phyloP scores from a whole-genome alignment of 2,888 invertebrate genomes.

The Acronicta alni region DNA sequence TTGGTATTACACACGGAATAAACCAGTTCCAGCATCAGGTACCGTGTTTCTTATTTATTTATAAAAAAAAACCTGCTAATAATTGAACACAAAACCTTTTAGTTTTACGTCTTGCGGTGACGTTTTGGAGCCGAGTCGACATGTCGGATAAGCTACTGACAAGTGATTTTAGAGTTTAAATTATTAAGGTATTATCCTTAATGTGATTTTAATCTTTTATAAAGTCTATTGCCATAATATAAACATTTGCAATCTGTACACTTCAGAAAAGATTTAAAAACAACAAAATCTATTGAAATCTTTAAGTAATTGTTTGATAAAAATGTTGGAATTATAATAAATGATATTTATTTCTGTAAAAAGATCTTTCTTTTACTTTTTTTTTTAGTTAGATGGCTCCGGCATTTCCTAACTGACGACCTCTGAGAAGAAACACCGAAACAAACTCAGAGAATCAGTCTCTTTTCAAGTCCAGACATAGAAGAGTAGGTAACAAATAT shows the following conservation, averaged over 20 bases:
- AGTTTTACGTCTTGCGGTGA: conserved; percentile 28
- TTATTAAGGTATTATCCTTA: conserved; percentile 24
- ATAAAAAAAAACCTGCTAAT: conserved; percentile 28
- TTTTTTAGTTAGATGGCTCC: too few relatives aligned
- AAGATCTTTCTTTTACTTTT: too few relatives aligned
- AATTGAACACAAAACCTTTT: conserved; percentile 36
- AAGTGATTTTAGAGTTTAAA: conserved; percentile 32
- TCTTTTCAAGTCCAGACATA: too few relatives aligned
- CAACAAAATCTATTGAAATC: too few relatives aligned
- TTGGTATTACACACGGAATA: conserved; percentile 19
- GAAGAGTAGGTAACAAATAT: too few relatives aligned
- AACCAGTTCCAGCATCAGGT: conserved; percentile 25
- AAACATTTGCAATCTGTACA: conserved; percentile 2
- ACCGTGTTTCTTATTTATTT: conserved; percentile 20
- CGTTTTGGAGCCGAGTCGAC: conserved; percentile 26
- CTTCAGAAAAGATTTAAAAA: too few relatives aligned
- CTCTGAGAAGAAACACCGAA: too few relatives aligned
- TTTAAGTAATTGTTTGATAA: neutral
- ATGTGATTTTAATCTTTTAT: conserved; percentile 20
- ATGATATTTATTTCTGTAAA: too few relatives aligned
- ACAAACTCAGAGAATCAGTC: too few relatives aligned
- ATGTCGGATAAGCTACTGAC: conserved; percentile 37
- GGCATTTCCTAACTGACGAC: too few relatives aligned
- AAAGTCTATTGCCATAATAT: conserved; percentile 3
- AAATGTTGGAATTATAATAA: too few relatives aligned